Conservation (phyloP, 1,140 invertebrate genomes). For the Dolichoris vasculosae region DNA sequence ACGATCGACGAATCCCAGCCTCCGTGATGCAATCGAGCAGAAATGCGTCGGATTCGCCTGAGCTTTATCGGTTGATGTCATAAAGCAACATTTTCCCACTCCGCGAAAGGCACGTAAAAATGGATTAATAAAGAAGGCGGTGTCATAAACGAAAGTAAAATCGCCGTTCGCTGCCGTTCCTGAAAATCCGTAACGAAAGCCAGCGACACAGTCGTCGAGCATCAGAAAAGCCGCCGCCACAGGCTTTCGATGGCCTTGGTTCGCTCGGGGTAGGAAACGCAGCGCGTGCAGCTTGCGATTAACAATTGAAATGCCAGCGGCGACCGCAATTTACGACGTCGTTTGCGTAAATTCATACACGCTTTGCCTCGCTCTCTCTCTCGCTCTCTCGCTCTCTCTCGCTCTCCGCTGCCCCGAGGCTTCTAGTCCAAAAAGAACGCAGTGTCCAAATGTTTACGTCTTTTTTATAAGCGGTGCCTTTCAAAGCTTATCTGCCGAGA, state of each 20-base stretch:
- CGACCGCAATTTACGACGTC: constrained; percentile 23
- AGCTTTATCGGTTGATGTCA: not conserved
- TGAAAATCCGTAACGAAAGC: constrained; percentile 22
- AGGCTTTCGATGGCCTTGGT: not conserved
- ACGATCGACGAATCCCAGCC: too few relatives aligned
- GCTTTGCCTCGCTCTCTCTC: too few relatives aligned
- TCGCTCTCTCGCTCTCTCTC: not conserved
- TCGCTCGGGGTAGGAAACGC: not conserved
- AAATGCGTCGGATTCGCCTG: too few relatives aligned
- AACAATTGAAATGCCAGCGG: constrained; percentile 41
- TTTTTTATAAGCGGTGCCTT: constrained; percentile 31
- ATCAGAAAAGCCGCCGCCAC: constrained; percentile 2
- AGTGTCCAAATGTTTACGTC: constrained; percentile 3
- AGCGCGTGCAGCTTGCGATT: constrained; percentile 19
- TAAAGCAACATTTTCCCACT: not conserved
- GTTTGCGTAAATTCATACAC: not conserved
- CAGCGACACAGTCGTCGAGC: not conserved
- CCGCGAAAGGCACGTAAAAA: not conserved
- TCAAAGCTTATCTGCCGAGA: not conserved
- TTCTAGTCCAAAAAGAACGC: not conserved
- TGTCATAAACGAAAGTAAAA: constrained; percentile 4
- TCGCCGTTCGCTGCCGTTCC: not conserved
- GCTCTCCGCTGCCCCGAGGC: too few relatives aligned
- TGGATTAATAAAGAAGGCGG: not conserved
- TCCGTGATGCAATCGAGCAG: too few relatives aligned